A percentile compares a stretch with the other conserved stretches of the same genome.
phyloP scores from a whole-genome alignment of 92 coral and sea anemone species.

The Porites cylindrica region DNA sequence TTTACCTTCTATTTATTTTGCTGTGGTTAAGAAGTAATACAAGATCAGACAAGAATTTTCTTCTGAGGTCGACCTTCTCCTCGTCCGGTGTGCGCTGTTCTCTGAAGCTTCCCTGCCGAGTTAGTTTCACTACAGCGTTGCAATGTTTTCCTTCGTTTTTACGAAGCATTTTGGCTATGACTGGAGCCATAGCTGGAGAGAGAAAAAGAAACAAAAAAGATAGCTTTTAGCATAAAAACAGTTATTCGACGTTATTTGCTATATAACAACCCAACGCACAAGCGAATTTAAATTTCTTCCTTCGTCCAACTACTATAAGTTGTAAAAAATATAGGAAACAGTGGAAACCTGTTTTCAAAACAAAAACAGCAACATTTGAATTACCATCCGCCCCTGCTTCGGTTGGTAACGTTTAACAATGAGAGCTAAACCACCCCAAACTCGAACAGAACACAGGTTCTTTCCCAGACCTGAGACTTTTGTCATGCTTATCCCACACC shows the following conservation, averaged over 20 bases:
- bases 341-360: too few species aligned
- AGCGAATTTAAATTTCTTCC: too few species aligned
- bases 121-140: constrained; percentile 52
- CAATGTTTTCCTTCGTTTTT: constrained; percentile 64
- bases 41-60: constrained; percentile 92
- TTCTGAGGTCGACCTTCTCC: constrained; percentile 82
- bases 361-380: too few species aligned
- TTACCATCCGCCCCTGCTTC: too few species aligned
- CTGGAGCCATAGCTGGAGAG: constrained; percentile 81
- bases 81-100: constrained; percentile 29
- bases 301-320: too few species aligned
- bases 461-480: neutral
- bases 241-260: neutral
- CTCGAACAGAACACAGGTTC: neutral
- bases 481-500: too few species aligned
- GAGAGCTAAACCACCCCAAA: neutral
- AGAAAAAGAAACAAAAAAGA: neutral
- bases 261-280: neutral
- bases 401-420: too few species aligned
- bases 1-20: constrained; percentile 91
- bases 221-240: too few species aligned
- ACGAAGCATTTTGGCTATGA: constrained; percentile 90
- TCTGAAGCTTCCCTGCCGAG: constrained; percentile 68
- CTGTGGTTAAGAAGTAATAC: constrained; percentile 92
- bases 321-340: too few species aligned